phyloP scores from a whole-genome alignment of 2,797 vertebrate genomes.

The Tangara arthus region DNA sequence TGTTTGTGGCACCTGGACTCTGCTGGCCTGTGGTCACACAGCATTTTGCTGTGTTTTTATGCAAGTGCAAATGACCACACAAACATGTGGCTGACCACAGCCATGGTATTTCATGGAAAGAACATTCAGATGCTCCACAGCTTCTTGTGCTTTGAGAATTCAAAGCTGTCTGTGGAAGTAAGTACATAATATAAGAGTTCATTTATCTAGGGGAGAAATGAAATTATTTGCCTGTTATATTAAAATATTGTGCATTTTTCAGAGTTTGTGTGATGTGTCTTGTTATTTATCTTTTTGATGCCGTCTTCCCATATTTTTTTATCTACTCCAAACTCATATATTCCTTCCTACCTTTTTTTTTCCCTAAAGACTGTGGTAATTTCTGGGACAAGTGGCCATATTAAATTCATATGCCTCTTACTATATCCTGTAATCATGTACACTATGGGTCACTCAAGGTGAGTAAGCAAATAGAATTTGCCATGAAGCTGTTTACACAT shows the following conservation, averaged over 20 bases:
- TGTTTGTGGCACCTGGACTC: neutral
- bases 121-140: neutral
- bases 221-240: neutral
- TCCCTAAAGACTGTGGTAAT: neutral
- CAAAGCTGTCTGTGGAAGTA: neutral
- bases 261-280: neutral
- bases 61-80: neutral
- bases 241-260: neutral
- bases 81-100: neutral
- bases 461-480: conserved; percentile 26
- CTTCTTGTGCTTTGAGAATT: neutral
- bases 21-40: neutral
- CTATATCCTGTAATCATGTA: conserved; percentile 10
- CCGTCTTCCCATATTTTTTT: neutral
- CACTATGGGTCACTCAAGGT: conserved; percentile 42
- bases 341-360: neutral
- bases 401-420: conserved; percentile 3
- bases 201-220: neutral
- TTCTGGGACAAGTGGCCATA: neutral
- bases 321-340: neutral
- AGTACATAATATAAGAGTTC: neutral
- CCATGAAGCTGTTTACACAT: conserved; percentile 42
- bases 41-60: neutral
- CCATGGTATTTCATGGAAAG: neutral
- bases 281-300: neutral